Evolutionary conservation across 2,888 invertebrate species (phyloP), one percentile per base, ranked within the genome.

Genomic region (Agyllia agylla): DNA sequence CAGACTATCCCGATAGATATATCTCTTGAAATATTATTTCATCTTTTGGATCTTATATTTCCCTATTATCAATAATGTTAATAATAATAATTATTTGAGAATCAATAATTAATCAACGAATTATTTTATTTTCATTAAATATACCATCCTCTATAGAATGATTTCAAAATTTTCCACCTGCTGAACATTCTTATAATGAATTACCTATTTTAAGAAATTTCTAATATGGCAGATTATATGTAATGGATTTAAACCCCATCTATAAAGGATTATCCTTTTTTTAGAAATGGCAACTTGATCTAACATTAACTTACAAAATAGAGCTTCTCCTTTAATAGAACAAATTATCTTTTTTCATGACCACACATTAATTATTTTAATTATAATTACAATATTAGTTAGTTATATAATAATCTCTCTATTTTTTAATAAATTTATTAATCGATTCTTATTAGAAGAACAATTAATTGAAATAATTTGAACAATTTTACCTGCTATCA

Each of bases 11-110:
- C 0, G 99, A 96, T 91, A 92, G 85, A 30, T 99, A 98, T 95
- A 97, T 98, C 91, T 95, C 97, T 86, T 99, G 99, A 98, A 99
- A 99, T 98, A 95, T 98, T 92, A 95, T 99, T 89, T 99, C 99
- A 33, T 98, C 98, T 8, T 97, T 99, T 95, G 99, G 99, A n/a
- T 98, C 98, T 38, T 96, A 98, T 94, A 98, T 98, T 95, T 99
- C 98, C 1, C 95, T 98, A 91, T 94, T 98, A 95, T 97, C 98
- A 90, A 97, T 98, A 94, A 95, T 98, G 96, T 96, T 98, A 91
- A 98, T 99, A 95, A 96, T 98, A 95, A 97, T 97, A 96, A 98
- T 98, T 97, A 96, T 98, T 94, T 98, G 98, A 98, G 98, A 98
- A 97, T 98, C 98, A 83, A 96, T 98, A 96, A 95, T 97, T 90